phyloP scores from a whole-genome alignment of 1,140 invertebrate species.

The Ridgeia piscesae region DNA sequence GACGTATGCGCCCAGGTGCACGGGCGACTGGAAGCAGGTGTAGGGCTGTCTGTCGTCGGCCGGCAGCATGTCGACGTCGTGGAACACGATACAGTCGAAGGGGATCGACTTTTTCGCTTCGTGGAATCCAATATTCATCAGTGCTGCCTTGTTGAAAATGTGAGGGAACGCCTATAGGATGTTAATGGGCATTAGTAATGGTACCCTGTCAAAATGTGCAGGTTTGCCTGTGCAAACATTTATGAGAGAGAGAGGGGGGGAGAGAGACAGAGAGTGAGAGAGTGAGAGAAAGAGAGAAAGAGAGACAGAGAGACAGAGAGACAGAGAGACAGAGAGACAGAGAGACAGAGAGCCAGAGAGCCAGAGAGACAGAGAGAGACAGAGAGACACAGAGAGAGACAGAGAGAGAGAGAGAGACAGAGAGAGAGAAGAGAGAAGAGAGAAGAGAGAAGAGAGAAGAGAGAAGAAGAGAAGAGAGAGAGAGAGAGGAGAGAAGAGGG shows the following conservation, averaged over 20 bases:
- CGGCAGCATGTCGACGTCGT: slow-evolving; percentile 34
- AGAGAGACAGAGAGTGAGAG: too few relatives aligned
- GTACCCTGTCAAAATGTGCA: background rate
- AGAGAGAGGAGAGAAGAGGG: background rate
- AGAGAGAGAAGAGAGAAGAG: too few relatives aligned
- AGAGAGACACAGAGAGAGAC: too few relatives aligned
- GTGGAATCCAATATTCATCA: slow-evolving; percentile 31
- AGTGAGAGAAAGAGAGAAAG: too few relatives aligned
- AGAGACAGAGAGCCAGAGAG: too few relatives aligned
- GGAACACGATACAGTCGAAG: slow-evolving; percentile 35
- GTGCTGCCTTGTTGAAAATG: slow-evolving; percentile 53
- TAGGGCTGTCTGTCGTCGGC: slow-evolving; percentile 33
- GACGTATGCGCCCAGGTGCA: slow-evolving; percentile 30
- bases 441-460: too few relatives aligned
- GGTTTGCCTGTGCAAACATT: too few relatives aligned
- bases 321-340: too few relatives aligned
- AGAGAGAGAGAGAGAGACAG: too few relatives aligned
- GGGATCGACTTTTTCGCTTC: slow-evolving; percentile 7
- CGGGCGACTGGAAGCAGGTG: slow-evolving; percentile 44
- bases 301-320: too few relatives aligned
- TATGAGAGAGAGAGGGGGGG: too few relatives aligned
- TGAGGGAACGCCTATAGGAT: slow-evolving; percentile 38
- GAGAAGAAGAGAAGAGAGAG: background rate
- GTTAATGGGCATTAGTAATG: background rate
- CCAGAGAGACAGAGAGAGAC: too few relatives aligned